These are phyloP conservation scores for Oscheius sp. DNA, from an alignment of 2,888 invertebrate species.

Conservation along the genomic window DNA sequence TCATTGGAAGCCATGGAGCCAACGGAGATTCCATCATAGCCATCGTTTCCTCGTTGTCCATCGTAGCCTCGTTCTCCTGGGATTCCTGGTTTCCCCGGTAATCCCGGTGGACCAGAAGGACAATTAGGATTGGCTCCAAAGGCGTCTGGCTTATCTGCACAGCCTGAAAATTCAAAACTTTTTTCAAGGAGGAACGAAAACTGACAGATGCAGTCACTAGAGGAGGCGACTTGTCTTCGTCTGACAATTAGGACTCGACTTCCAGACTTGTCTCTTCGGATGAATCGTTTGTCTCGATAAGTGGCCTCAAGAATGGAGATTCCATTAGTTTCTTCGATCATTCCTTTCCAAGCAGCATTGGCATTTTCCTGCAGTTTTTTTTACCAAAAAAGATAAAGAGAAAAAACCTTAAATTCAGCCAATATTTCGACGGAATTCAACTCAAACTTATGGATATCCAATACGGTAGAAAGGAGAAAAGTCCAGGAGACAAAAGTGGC, in stretches of 20 bases:
- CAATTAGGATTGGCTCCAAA: slow-evolving; percentile 23
- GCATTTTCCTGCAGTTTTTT: not conserved
- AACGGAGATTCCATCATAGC: not conserved
- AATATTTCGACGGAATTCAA: not conserved
- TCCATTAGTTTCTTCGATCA: slow-evolving; percentile 17
- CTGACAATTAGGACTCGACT: slow-evolving; percentile 15
- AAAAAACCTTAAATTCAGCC: slow-evolving; percentile 18
- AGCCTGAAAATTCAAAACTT: not conserved
- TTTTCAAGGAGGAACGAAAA: not conserved
- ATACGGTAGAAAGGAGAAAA: not conserved
- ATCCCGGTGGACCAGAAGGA: slow-evolving; percentile 7
- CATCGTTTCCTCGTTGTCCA: not conserved
- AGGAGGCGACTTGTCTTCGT: not conserved
- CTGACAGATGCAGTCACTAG: slow-evolving; percentile 7
- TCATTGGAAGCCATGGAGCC: not conserved
- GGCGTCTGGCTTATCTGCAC: not conserved
- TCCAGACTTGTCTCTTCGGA: slow-evolving; percentile 8
- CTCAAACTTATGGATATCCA: slow-evolving; percentile 20
- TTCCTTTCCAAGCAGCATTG: slow-evolving; percentile 10
- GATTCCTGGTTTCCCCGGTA: not conserved
- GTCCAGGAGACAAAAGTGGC: not conserved
- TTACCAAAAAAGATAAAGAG: not conserved
- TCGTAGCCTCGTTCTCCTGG: not conserved
- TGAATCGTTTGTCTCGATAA: too few species aligned
- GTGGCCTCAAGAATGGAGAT: slow-evolving; percentile 12